phyloP scores from a whole-genome alignment of 1,140 invertebrate species.

The Harlomillsia oculata region DNA sequence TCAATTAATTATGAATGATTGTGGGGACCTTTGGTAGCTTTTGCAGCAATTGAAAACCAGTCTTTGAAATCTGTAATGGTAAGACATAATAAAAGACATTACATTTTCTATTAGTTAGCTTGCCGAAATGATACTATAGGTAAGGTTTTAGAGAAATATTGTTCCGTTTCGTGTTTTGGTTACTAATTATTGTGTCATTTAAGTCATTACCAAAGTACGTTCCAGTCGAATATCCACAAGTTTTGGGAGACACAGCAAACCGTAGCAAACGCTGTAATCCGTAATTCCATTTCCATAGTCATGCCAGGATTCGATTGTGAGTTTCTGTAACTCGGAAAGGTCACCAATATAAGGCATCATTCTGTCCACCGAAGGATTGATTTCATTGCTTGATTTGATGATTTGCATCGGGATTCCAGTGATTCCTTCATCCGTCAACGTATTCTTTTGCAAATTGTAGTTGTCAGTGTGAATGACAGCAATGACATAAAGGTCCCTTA shows the following conservation, averaged over 20 bases:
- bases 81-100: too few species aligned
- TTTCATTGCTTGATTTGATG: background rate
- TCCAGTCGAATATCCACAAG: background rate
- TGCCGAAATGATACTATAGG: too few species aligned
- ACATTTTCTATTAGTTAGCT: too few species aligned
- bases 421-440: slow-evolving; percentile 6
- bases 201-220: slow-evolving; percentile 4
- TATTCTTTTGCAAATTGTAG: slow-evolving; percentile 1
- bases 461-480: slow-evolving; percentile 5
- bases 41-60: too few species aligned
- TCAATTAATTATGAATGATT: too few species aligned
- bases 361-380: background rate
- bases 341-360: background rate
- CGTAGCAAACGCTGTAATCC: background rate
- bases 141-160: too few species aligned
- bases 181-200: too few species aligned
- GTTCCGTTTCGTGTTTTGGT: too few species aligned
- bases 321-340: background rate
- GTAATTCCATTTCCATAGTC: slow-evolving; percentile 1
- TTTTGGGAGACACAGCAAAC: background rate
- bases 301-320: slow-evolving; percentile 10
- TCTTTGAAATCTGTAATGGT: too few species aligned
- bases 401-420: slow-evolving; percentile 3
- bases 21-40: too few species aligned
- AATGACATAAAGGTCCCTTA: slow-evolving; percentile 3